Evolutionary conservation across 2,113 vertebrate species (phyloP), one percentile per base, ranked within the genome.

Genomic region (Aythya baeri): DNA sequence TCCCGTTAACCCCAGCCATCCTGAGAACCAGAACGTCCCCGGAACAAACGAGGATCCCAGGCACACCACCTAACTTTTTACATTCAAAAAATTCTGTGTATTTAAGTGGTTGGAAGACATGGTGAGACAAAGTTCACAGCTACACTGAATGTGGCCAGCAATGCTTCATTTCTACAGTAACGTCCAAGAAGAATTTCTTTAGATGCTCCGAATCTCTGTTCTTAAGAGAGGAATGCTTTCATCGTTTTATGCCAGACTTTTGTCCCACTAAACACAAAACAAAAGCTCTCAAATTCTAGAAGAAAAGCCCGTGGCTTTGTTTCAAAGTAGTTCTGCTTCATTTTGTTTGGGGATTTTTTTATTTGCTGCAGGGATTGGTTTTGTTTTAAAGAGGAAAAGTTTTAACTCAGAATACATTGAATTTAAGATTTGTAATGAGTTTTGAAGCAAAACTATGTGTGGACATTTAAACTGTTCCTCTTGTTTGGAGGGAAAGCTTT

Each of bases 1-100:
- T 93, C 95, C 91, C 93, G 87, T 98, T 97, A 98, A 97, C 97
- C 96, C 94, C 93, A 65, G 62, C 41, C 59, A 67, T 80, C 49
- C 94, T 90, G 67, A 94, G 94, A 96, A 71, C 74, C 66, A 46
- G 52, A 83, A 82, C 11, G 46, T 31, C 32, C 6, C 41, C 20
- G 13, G 68, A 85, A 93, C 21, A 83, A 85, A 62, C 67, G 20
- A 62, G 85, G 34, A 83, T 55, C 38, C 17, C 29, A 82, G 7
- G 32, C 41, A 52, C 57, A 67, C 54, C 65, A n/a, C 52, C 59
- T 79, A 59, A 4, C 32, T 38, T 7, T 88, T 72, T 20, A 79
- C 49, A 17, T 11, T 22, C 22, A 77, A 83, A 59, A 4, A 3
- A 74, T 29, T 77, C 61, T 32, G 18, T 25, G 34, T 10, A 34